Percentiles rank a stretch among this genome's conserved stretches.
These are phyloP conservation scores for Grammomys dolichurus DNA, from an alignment of 2,113 vertebrate genomes.

Conservation along the genomic window DNA sequence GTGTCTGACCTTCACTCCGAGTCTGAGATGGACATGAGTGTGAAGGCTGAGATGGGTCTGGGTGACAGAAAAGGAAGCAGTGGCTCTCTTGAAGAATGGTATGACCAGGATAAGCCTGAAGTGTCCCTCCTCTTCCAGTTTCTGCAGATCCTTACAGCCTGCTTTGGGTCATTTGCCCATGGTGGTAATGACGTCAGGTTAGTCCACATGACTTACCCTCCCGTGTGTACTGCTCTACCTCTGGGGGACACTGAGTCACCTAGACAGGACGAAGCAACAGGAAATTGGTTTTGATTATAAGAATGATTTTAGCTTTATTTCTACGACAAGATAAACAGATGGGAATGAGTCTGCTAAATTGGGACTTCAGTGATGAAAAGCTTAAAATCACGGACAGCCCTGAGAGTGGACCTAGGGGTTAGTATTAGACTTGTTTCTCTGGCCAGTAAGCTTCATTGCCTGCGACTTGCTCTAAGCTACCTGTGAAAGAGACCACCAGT, in stretches of 20 bases:
- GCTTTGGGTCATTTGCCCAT: conserved; percentile 98
- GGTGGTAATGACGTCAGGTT: conserved; percentile 99
- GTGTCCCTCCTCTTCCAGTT: conserved; percentile 96
- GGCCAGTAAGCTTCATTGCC: neutral
- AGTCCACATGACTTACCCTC: conserved; percentile 31
- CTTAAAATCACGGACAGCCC: neutral
- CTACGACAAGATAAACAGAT: neutral
- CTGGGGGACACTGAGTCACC: neutral
- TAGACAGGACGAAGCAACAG: neutral
- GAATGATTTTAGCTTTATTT: neutral
- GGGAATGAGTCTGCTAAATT: conserved; percentile 10
- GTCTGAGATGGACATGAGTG: conserved; percentile 84
- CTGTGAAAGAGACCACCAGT: neutral
- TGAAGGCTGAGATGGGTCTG: conserved; percentile 81
- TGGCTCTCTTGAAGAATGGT: conserved; percentile 89
- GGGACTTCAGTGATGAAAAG: neutral
- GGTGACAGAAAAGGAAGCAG: conserved; percentile 82
- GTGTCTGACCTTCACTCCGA: conserved; percentile 87
- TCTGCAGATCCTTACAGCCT: conserved; percentile 97
- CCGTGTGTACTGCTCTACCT: neutral
- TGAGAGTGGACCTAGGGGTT: neutral
- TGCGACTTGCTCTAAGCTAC: neutral
- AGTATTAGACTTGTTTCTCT: neutral
- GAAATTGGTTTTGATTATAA: neutral
- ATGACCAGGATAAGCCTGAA: conserved; percentile 94